Base-by-base conservation (phyloP, 2,113 vertebrate species). In the Steatornis caripensis region DNA sequence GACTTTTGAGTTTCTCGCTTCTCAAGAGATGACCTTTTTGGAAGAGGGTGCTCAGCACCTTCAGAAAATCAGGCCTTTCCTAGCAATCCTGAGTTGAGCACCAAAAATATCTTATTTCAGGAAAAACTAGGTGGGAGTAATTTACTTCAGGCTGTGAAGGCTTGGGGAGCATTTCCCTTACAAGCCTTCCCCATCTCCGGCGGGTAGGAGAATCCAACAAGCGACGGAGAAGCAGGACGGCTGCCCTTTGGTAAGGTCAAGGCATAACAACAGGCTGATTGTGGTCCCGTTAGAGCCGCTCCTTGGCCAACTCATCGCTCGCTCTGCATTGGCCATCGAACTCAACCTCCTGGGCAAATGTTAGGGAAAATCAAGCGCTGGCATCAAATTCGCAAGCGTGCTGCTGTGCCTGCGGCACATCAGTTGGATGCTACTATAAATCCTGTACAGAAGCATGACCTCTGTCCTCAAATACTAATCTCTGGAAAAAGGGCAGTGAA, bases 301-400 rank as follows among this genome's bases (percentile, higher is more conserved):
- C 79, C 82, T 39, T 3, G 5, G 86, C 64, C 89, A 91, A 3
- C 51, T 34, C 94, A 54, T 6, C 19, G 1, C 69, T 81, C 2
- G 0, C 58, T 30, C 76, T 45, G n/a, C 27, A 13, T 1, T 65
- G 72, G 36, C 55, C 92, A 60, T 36, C 2, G 1, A 43, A 46
- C 34, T 30, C 88, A 74, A 20, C 76, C 70, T 92, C 86, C 88
- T 57, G 76, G 82, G 80, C 51, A 94, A 93, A 92, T 0, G 4
- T 18, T 17, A 60, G 65, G 55, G 71, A 32, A 81, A 90, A 69
- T n/a, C 32, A n/a, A 92, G 80, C 0, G 34, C 64, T 94, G 94
- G 81, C 94, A 96, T 3, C 34, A 1, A 53, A 27, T 1, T 45
- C 8, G 5, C 3, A 8, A 57, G 81, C 0, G 0, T 4, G 48